These are phyloP conservation scores for Hemistola chrysoprasaria DNA, from an alignment of 2,888 invertebrate species.

Conservation along the genomic window DNA sequence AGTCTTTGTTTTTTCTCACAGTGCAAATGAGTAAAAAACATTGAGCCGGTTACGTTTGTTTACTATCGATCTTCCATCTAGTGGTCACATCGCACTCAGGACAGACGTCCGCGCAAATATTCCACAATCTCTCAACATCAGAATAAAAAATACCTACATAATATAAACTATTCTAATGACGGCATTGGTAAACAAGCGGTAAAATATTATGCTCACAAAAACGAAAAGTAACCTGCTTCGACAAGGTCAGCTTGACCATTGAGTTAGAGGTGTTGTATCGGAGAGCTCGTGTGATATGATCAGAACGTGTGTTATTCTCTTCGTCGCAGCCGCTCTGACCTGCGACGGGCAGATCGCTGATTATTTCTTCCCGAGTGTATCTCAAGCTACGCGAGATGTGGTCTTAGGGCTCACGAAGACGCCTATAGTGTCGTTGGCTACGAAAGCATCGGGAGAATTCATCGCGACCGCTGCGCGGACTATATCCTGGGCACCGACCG, in stretches of 20 bases:
- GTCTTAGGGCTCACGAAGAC: constrained; percentile 27
- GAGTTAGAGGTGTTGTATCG: constrained; percentile 23
- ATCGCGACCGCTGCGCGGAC: constrained; percentile 32
- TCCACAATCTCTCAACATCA: no score
- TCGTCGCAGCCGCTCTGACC: constrained; percentile 11
- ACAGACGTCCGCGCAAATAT: no score
- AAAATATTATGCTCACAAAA: constrained; percentile 34
- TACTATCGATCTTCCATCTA: background rate
- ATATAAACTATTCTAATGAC: constrained; percentile 16
- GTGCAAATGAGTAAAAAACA: no score
- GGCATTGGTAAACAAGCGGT: constrained; percentile 35
- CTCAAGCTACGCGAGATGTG: constrained; percentile 23
- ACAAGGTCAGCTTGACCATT: constrained; percentile 37
- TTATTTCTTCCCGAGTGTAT: constrained; percentile 28
- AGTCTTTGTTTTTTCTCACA: no score
- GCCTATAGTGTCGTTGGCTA: constrained; percentile 30
- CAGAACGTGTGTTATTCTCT: constrained; percentile 22
- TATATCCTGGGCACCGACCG: constrained; percentile 33
- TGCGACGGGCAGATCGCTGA: constrained; percentile 33
- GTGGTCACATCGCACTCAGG: no score
- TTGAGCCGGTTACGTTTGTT: background rate
- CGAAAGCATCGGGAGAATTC: constrained; percentile 33
- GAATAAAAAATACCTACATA: background rate
- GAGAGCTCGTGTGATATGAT: constrained; percentile 36
- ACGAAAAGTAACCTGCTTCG: constrained; percentile 29